phyloP scores from a whole-genome alignment of 1,140 invertebrate genomes.

The Sarcophaga bullata region DNA sequence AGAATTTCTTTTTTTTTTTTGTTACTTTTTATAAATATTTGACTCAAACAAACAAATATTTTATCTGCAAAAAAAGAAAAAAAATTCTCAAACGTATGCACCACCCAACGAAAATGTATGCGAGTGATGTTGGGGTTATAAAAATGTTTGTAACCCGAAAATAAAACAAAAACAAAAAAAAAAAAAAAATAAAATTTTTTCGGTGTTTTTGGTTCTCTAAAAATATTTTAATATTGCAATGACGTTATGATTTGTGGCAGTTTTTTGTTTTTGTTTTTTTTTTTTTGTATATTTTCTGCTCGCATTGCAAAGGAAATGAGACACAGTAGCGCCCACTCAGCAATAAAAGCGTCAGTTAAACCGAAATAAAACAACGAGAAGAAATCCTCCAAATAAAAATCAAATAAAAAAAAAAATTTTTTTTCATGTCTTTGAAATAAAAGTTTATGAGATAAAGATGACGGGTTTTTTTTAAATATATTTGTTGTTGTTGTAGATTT shows the following conservation, averaged over 20 bases:
- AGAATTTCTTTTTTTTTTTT: constrained; percentile 7
- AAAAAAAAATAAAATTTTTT: background rate
- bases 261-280: background rate
- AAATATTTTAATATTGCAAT: constrained; percentile 25
- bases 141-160: background rate
- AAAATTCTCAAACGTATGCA: background rate
- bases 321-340: constrained; percentile 15
- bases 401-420: too few species aligned
- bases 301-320: background rate
- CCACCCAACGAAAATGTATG: background rate
- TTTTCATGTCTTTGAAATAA: background rate
- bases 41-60: constrained; percentile 27
- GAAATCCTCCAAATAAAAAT: background rate
- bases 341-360: background rate
- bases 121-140: constrained; percentile 1
- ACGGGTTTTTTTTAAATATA: background rate
- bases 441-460: constrained; percentile 23
- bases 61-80: constrained; percentile 5
- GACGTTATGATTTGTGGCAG: constrained; percentile 23
- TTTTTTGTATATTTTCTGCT: background rate
- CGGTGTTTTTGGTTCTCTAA: background rate
- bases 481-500: background rate
- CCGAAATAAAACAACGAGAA: background rate
- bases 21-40: background rate
- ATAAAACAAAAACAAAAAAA: background rate